Percentiles rank a stretch among this genome's conserved stretches.
Conservation (phyloP, 2,888 invertebrate genomes). For the Callimorpha dominula region DNA sequence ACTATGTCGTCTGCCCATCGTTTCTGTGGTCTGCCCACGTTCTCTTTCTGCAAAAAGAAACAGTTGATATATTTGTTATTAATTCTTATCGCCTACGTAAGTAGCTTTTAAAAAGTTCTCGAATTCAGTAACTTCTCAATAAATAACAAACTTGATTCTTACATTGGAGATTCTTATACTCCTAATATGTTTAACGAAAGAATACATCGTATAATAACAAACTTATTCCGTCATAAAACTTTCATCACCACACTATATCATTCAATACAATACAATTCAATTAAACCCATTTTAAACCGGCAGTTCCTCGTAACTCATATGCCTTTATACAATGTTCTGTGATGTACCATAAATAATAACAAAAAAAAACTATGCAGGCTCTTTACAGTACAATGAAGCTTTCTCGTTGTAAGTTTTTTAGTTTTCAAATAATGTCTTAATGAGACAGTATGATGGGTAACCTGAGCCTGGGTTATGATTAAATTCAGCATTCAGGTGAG, state of each 20-base stretch:
- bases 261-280: slow-evolving; percentile 48
- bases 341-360: slow-evolving; percentile 44
- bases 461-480: slow-evolving; percentile 54
- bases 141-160: background rate
- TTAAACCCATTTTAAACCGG: slow-evolving; percentile 38
- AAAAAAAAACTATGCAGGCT: slow-evolving; percentile 28
- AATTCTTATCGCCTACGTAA: too few relatives aligned
- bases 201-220: background rate
- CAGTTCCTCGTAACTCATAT: slow-evolving; percentile 44
- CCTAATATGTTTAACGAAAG: background rate
- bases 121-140: background rate
- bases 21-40: too few relatives aligned
- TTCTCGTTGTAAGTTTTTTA: slow-evolving; percentile 57
- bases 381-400: slow-evolving; percentile 55
- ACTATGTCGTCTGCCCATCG: too few relatives aligned
- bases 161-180: too few relatives aligned
- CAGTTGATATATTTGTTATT: too few relatives aligned
- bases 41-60: too few relatives aligned
- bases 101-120: background rate
- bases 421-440: slow-evolving; percentile 68
- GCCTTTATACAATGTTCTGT: slow-evolving; percentile 44
- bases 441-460: slow-evolving; percentile 71
- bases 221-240: slow-evolving; percentile 5
- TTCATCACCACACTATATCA: slow-evolving; percentile 7
- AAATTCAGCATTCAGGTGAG: slow-evolving; percentile 51